phyloP scores from a whole-genome alignment of 2,797 vertebrate genomes.

The Gallirallus australis region DNA sequence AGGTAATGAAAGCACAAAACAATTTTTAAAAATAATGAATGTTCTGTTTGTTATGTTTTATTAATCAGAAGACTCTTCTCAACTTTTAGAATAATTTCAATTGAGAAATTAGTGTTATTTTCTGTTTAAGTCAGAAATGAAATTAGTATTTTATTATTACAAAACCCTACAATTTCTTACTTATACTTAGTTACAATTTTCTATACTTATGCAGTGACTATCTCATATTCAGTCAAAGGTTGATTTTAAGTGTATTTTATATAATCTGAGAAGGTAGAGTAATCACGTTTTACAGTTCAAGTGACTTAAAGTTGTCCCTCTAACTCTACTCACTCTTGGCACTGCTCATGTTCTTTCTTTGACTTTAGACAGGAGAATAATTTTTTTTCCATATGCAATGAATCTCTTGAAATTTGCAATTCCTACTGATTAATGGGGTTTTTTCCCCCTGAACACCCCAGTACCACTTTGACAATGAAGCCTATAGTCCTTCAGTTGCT shows the following conservation, averaged over 20 bases:
- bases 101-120: background rate
- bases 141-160: background rate
- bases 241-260: background rate
- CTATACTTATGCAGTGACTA: background rate
- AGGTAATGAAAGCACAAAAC: constrained; percentile 73
- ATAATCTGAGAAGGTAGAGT: background rate
- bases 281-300: background rate
- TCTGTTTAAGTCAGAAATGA: background rate
- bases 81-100: background rate
- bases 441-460: background rate
- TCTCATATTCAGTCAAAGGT: background rate
- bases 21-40: background rate
- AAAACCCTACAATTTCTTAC: background rate
- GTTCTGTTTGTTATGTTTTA: background rate
- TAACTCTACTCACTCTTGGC: background rate
- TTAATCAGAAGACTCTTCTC: background rate
- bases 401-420: background rate
- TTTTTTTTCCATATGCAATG: background rate
- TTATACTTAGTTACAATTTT: too few relatives aligned
- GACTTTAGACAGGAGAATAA: background rate
- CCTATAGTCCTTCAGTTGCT: background rate
- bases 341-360: background rate
- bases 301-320: background rate
- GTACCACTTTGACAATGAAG: background rate
- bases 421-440: background rate